A percentile compares a stretch with the other conserved stretches of the same genome.
These are phyloP conservation scores for Liopterus haemorrhoidalis DNA, from an alignment of 2,888 invertebrate species.

Conservation along the genomic window DNA sequence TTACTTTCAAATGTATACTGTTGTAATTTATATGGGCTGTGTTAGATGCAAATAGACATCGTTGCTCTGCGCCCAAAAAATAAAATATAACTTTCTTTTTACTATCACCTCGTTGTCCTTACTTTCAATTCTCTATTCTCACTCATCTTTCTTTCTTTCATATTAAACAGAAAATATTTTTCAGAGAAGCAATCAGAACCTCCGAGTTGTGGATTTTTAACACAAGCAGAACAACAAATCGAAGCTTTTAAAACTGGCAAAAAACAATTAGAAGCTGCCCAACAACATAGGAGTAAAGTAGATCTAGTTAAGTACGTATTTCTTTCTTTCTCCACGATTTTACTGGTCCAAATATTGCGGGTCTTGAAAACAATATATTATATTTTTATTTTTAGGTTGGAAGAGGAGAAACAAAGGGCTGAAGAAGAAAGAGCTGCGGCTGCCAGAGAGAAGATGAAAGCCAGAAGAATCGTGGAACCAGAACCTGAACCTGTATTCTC, in stretches of 20 bases:
- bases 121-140: no score
- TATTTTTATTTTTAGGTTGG: slow-evolving; percentile 18
- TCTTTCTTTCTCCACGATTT: slow-evolving; percentile 7
- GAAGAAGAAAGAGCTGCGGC: slow-evolving; percentile 50
- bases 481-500: slow-evolving; percentile 41
- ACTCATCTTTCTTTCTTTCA: neutral
- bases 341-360: neutral
- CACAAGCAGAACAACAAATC: slow-evolving; percentile 58
- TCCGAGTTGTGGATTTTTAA: slow-evolving; percentile 66
- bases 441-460: slow-evolving; percentile 47
- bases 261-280: slow-evolving; percentile 43
- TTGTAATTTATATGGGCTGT: no score
- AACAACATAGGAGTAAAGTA: slow-evolving; percentile 37
- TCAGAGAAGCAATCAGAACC: slow-evolving; percentile 66
- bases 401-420: slow-evolving; percentile 44
- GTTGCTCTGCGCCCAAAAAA: no score
- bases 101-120: no score
- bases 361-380: neutral
- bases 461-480: slow-evolving; percentile 38
- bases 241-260: slow-evolving; percentile 48
- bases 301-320: slow-evolving; percentile 31
- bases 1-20: no score
- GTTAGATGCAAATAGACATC: no score
- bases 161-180: slow-evolving; percentile 20
- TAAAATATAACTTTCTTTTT: no score